A percentile compares a stretch with the other conserved stretches of the same genome.
Conservation (phyloP, 2,888 invertebrate genomes). For the Halocaridina rubra region DNA sequence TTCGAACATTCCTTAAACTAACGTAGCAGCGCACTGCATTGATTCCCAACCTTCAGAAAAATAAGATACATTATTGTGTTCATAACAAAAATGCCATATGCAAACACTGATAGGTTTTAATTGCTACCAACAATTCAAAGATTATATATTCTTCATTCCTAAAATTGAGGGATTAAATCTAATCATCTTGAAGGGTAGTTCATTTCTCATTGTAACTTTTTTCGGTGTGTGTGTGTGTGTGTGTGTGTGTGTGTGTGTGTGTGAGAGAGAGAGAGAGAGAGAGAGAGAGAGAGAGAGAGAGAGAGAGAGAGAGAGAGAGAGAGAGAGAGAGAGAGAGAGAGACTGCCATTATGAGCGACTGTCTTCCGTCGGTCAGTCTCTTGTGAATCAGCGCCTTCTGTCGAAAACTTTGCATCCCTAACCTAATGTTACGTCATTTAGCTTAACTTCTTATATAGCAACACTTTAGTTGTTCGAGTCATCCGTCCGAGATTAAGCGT, state of each 20-base stretch:
- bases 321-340: constrained; percentile 18
- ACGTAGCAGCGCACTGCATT: background rate
- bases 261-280: too few species aligned
- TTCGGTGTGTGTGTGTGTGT: too few species aligned
- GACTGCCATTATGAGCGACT: constrained; percentile 44
- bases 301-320: background rate
- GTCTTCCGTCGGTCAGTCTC: constrained; percentile 50
- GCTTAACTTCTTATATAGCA: too few species aligned
- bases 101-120: too few species aligned
- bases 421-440: background rate
- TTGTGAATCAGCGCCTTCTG: constrained; percentile 39
- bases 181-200: background rate
- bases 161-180: background rate
- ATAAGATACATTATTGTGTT: background rate
- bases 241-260: too few species aligned
- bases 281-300: background rate
- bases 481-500: too few species aligned
- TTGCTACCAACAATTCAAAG: too few species aligned
- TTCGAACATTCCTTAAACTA: background rate
- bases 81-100: too few species aligned
- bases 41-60: background rate
- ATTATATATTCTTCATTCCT: background rate
- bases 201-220: background rate
- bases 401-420: background rate
- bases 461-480: too few species aligned